Base-by-base conservation (phyloP, 1,140 invertebrate species). In the Grapholita molesta region DNA sequence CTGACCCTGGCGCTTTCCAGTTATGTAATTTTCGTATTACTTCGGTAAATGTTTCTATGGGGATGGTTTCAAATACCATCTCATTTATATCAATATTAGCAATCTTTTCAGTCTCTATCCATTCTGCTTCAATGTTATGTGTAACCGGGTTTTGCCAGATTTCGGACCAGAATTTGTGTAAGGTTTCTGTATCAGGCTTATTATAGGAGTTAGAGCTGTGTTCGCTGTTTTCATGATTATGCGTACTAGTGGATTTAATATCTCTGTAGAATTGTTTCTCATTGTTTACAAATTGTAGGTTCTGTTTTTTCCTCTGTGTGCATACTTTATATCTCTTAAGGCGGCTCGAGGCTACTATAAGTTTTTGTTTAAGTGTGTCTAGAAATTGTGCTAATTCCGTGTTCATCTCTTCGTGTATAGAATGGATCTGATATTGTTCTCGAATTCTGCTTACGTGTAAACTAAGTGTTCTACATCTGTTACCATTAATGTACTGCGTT, bases 331-430 rank as follows among this genome's bases (percentile, higher is more conserved):
- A 76, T 64, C 74, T 64, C 23, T 67, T 53, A 5, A 75, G 30
- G 1, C 70, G 24, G 8, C 67, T 53, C 9, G 28, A 12, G 2
- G 52, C 18, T 0, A 73, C 61, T 24, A 65, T 28, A 0, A 78
- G 64, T 71, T 78, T 78, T 67, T 78, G 76, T 78, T 78, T 78
- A 15, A 78, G 30, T 55, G 76, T 75, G 38, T 77, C 75, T 64
- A 77, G 32, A 72, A 55, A 33, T 61, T 53, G 9, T 30, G 7
- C 7, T 30, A 30, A 30, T 3, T 30, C 21, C 64, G 35, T 72
- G 18, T 77, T 74, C 0, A 53, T 64, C 35, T 71, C 57, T 70
- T 77, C 75, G 55, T 77, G 72, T 32, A 25, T 32, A 8, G 70
- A 57, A n/a, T 75, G 76, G 8, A 65, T 70, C 52, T 67, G 70